Evolutionary conservation across 2,888 invertebrate species (phyloP), one percentile per base, ranked within the genome.

Genomic region (Caenorhabditis angaria): DNA sequence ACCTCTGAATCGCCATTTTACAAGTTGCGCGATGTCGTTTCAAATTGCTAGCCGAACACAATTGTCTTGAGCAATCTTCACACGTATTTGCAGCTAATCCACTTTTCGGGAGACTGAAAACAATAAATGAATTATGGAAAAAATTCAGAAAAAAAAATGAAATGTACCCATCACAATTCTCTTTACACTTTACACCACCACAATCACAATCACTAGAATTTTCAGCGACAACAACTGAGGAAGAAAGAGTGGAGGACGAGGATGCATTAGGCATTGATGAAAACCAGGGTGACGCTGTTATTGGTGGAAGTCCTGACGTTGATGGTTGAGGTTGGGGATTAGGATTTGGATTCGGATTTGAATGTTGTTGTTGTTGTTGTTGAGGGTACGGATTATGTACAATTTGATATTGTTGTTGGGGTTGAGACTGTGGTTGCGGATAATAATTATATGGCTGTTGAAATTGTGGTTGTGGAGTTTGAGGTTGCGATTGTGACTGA

Each of bases 31-130:
- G 63, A 47, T 83, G 83, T 18, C 83, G 67, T 59, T 77, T 82
- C 60, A 83, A 57, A 59, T 82, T 83, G 56, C 82, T 80, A 20
- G 70, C 64, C 4, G 82, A 83, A 64, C 82, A 82, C 12, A 83
- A 71, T 22, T 70, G 69, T 28, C 73, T 65, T 1, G 67, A 53
- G 53, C 82, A 82, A 58, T 73, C 72, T 18, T 70, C 70, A 32
- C 82, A 82, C 3, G 69, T 66, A 41, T 62, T 78, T 10, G 61
- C 35, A n/a, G 60, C 59, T 4, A 48, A 28, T 54, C 60, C 62
- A n/a, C 22, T 29, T 25, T 47, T 65, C 47, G 25, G 53, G 2
- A 8, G 51, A 18, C 68, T 68, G 48, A 58, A 68, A 62, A 12
- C 3, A 12, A 4, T 32, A 55, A 22, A 35, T 35, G 20, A 41